These are phyloP conservation scores for Neopipo cinnamomea DNA, from an alignment of 2,113 vertebrate genomes.

Conservation along the genomic window DNA sequence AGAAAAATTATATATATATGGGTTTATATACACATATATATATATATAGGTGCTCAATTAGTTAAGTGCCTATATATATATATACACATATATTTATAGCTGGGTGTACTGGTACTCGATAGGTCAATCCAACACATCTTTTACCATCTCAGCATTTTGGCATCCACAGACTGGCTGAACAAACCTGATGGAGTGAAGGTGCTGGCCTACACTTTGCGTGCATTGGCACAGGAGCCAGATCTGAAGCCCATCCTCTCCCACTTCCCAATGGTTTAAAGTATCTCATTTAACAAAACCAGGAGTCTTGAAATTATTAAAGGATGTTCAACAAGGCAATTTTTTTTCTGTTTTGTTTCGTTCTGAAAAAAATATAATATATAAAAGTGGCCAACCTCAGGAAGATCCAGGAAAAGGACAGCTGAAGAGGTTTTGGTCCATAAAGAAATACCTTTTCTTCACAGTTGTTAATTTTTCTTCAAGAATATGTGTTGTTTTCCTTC, in stretches of 20 bases:
- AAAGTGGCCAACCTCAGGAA: constrained; percentile 66
- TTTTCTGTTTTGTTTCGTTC: constrained; percentile 27
- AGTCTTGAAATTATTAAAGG: constrained; percentile 58
- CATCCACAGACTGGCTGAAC: constrained; percentile 25
- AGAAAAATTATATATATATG: not conserved
- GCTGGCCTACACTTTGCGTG: not conserved
- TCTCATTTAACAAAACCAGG: constrained; percentile 35
- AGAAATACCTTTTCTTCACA: constrained; percentile 61
- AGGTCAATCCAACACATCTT: constrained; percentile 25
- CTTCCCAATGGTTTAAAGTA: constrained; percentile 24
- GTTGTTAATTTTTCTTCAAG: too few species aligned
- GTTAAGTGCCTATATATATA: constrained; percentile 32
- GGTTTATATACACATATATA: constrained; percentile 7
- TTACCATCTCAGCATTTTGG: constrained; percentile 36
- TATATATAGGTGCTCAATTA: constrained; percentile 39
- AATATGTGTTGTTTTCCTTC: too few species aligned
- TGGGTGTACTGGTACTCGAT: not conserved
- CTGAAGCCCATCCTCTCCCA: constrained; percentile 8
- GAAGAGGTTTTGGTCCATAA: constrained; percentile 72
- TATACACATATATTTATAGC: not conserved
- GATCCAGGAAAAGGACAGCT: constrained; percentile 61
- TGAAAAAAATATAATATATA: constrained; percentile 73
- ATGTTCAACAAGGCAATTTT: constrained; percentile 56
- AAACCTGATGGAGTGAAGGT: constrained; percentile 1
- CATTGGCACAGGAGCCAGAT: not conserved